Conservation (phyloP, 2,113 vertebrate genomes). For the cat (Felis catus) region DNA sequence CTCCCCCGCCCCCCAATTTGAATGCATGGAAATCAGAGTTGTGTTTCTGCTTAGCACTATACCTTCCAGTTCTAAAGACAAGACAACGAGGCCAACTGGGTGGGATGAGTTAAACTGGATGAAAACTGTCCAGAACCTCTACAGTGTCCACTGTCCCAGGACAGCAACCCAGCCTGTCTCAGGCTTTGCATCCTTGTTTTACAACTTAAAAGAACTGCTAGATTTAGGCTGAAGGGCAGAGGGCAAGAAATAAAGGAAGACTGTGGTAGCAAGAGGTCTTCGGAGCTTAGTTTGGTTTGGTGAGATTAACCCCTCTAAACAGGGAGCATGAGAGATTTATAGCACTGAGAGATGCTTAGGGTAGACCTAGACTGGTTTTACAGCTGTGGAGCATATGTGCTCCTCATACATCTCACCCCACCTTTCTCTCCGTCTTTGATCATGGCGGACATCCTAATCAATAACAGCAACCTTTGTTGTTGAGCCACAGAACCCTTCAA, state of each 20-base stretch:
- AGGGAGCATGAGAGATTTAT: accelerated
- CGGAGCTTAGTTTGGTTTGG: background rate
- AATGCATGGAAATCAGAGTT: background rate
- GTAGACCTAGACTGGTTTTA: no score
- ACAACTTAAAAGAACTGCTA: background rate
- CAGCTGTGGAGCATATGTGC: accelerated
- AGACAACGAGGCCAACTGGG: background rate
- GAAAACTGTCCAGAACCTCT: no score
- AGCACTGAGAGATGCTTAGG: background rate
- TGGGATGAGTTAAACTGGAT: background rate
- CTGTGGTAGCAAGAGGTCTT: background rate
- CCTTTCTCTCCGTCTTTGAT: background rate
- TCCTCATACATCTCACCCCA: accelerated
- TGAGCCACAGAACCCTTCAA: background rate
- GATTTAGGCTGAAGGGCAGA: background rate
- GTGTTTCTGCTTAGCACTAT: background rate
- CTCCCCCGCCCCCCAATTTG: background rate
- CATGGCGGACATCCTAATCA: background rate
- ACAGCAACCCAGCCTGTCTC: background rate
- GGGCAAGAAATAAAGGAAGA: background rate
- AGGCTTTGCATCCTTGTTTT: background rate
- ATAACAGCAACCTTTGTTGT: background rate
- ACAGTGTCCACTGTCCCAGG: background rate
- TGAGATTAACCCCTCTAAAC: background rate
- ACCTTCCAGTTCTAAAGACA: background rate